Conservation (phyloP, 2,113 vertebrate genomes). For the Callospermophilus lateralis region DNA sequence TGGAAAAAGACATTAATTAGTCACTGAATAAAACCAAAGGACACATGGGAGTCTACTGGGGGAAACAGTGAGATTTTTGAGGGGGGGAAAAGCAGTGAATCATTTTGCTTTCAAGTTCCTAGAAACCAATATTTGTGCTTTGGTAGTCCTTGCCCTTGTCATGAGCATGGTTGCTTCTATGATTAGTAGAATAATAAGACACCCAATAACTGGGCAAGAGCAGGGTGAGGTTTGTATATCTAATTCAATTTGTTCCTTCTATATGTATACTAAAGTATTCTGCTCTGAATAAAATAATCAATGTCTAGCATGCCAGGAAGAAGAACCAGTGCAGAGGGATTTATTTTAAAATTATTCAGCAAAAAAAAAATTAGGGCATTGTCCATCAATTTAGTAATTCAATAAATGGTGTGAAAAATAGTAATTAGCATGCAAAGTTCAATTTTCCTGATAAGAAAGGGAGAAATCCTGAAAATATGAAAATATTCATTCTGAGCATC, state of each 20-base stretch:
- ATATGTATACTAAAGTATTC: background rate
- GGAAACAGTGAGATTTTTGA: background rate
- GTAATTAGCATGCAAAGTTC: background rate
- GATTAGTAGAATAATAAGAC: slow-evolving; percentile 27
- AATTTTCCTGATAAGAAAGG: background rate
- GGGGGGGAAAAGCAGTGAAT: background rate
- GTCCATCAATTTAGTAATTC: background rate
- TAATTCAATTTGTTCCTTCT: background rate
- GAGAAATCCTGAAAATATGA: background rate
- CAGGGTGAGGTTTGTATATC: background rate
- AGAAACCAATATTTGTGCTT: background rate
- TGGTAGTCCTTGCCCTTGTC: background rate
- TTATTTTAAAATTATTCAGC: background rate
- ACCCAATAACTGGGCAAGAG: background rate
- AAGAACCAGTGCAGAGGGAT: background rate
- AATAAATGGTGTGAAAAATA: background rate
- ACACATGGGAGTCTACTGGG: slow-evolving; percentile 13
- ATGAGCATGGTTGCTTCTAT: background rate
- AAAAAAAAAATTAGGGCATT: background rate
- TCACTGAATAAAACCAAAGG: background rate
- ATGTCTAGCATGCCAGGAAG: background rate
- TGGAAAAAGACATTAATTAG: slow-evolving; percentile 55
- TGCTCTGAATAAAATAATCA: background rate
- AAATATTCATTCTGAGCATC: background rate
- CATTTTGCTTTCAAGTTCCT: background rate